Conservation (phyloP, 2,888 invertebrate genomes). For the Synergus gifuensis region DNA sequence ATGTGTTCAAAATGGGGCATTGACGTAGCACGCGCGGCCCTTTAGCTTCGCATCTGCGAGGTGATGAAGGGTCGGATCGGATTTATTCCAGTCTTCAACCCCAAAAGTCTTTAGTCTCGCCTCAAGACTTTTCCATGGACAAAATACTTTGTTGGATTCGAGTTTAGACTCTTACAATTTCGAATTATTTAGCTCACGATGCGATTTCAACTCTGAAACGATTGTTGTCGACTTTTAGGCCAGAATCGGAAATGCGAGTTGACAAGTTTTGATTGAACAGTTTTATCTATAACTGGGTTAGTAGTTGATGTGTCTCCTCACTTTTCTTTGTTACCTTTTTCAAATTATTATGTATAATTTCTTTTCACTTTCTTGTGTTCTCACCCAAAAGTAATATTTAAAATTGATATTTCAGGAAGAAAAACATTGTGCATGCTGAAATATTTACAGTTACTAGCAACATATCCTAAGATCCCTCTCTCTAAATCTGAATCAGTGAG, state of each 20-base stretch:
- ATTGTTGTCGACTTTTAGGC: neutral
- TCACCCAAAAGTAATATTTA: no score
- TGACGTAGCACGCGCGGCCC: slow-evolving; percentile 31
- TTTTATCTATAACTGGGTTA: neutral
- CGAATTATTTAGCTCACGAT: neutral
- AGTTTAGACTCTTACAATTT: slow-evolving; percentile 26
- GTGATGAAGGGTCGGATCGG: slow-evolving; percentile 36
- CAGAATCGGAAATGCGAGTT: neutral
- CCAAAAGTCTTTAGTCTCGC: slow-evolving; percentile 36
- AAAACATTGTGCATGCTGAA: no score
- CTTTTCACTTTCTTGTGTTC: neutral
- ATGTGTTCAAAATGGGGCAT: slow-evolving; percentile 15
- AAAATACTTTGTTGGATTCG: neutral
- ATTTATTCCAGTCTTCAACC: slow-evolving; percentile 24
- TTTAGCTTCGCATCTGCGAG: slow-evolving; percentile 29
- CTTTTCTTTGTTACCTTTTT: neutral
- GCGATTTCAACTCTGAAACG: neutral
- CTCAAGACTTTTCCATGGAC: slow-evolving; percentile 20
- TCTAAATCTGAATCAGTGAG: no score
- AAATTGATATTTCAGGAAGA: no score
- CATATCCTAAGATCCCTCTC: no score
- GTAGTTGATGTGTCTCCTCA: neutral
- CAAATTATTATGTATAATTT: neutral
- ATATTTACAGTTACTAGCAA: no score
- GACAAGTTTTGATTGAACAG: neutral